Base-by-base conservation (phyloP, 2,888 invertebrate genomes). In the Ctena decussata region DNA sequence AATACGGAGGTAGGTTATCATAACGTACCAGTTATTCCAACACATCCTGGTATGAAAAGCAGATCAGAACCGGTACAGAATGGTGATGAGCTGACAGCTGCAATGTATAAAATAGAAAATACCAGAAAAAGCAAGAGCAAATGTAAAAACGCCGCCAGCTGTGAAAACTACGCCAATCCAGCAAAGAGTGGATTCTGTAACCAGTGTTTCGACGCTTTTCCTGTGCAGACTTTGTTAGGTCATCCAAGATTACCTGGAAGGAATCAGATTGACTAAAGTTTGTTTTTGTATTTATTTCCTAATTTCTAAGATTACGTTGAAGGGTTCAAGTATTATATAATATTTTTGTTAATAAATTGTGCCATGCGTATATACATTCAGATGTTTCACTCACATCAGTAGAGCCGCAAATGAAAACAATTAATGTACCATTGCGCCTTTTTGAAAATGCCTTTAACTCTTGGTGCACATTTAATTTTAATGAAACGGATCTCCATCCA, bases 161-260 rank as follows among this genome's bases (percentile, higher is more conserved):
- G 94, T 77, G 32, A 37, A 35, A 92, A 92, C 80, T 92, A 82
- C 79, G 93, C 92, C 12, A 94, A 92, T 85, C 78, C 85, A 0
- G 69, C 73, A 32, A 91, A 90, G 1, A 78, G 86, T 65, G 94
- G 93, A 0, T 92, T 88, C 71, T 94, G 94, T 85, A 94, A 93
- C 79, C 85, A 89, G 35, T 94, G 94, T 77, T 92, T 81, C 39
- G 74, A 82, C 37, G 46, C 77, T 0, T 92, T 82, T 35, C 77
- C 84, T 49, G 69, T 77, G 32, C 44, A 60, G n/a, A n/a, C 46
- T n/a, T 69, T 44, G 69, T n/a, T 44, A 37, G 39, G 49, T 15
- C 30, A 46, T 69, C 18, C 27, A 5, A 1, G 21, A 8, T 35
- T 77, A 41, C 39, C 32, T 18, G 65, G 65, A 0, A 5, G 12